phyloP scores from a whole-genome alignment of 1,140 invertebrate species.

The Bombus pascuorum region DNA sequence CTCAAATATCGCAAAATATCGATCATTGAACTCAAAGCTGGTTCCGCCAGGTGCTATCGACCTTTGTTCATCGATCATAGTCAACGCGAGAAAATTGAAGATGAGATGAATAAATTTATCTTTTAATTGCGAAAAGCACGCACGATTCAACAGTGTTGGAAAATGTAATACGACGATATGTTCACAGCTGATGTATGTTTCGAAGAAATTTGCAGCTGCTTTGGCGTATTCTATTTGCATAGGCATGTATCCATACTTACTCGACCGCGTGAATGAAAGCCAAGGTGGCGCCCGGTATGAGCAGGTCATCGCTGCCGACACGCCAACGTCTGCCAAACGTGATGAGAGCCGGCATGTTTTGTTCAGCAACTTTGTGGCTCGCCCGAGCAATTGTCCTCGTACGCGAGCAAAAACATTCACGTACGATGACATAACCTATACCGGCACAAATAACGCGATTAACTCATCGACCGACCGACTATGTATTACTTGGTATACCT shows the following conservation, averaged over 20 bases:
- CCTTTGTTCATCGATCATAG: conserved; percentile 12
- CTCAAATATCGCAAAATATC: conserved; percentile 10
- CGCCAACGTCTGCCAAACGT: conserved; percentile 92
- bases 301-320: conserved; percentile 92
- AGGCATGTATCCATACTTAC: conserved; percentile 83
- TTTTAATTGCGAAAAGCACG: background rate
- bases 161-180: background rate
- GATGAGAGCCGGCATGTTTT: conserved; percentile 90
- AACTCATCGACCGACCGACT: background rate
- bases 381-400: conserved; percentile 19
- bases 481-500: background rate
- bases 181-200: background rate
- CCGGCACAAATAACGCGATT: background rate
- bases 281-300: conserved; percentile 89
- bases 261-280: conserved; percentile 88
- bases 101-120: background rate
- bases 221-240: background rate
- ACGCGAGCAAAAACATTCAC: background rate
- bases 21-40: background rate
- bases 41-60: background rate
- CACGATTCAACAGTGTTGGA: background rate
- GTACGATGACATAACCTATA: conserved; percentile 58
- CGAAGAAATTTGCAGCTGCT: background rate
- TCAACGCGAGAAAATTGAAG: background rate
- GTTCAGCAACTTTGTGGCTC: background rate